phyloP scores from a whole-genome alignment of 2,888 invertebrate genomes.

The Aradus depressus region DNA sequence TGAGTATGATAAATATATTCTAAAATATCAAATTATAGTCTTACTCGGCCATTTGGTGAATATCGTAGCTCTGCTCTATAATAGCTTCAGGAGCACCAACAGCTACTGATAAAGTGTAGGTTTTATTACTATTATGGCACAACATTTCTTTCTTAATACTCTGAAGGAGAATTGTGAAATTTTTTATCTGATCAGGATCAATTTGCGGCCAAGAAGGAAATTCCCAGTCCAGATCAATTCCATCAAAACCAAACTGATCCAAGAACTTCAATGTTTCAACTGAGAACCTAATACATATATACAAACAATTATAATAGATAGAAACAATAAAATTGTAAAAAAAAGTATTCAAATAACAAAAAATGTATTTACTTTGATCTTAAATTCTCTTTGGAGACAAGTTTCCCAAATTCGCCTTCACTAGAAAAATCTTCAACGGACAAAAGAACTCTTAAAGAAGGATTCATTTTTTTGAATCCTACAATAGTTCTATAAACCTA shows the following conservation, averaged over 20 bases:
- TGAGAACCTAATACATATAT: constrained; percentile 40
- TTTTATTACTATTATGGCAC: constrained; percentile 38
- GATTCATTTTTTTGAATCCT: constrained; percentile 48
- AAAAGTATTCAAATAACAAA: not conserved
- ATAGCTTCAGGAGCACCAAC: constrained; percentile 69
- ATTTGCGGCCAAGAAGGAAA: constrained; percentile 54
- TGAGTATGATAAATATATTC: no score
- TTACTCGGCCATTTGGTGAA: constrained; percentile 61
- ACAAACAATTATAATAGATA: no score
- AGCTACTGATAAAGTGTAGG: constrained; percentile 60
- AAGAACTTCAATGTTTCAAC: constrained; percentile 42
- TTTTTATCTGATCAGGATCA: constrained; percentile 49
- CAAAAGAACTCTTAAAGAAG: constrained; percentile 60
- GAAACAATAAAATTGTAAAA: not conserved
- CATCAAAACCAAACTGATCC: constrained; percentile 49
- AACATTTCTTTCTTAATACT: constrained; percentile 6
- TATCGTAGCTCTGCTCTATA: constrained; percentile 63
- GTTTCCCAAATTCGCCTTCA: constrained; percentile 52
- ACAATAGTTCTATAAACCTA: constrained; percentile 39
- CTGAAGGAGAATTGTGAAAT: constrained; percentile 60
- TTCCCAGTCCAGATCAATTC: constrained; percentile 76
- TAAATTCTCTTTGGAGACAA: constrained; percentile 58
- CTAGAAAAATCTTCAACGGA: constrained; percentile 55
- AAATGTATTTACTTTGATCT: constrained; percentile 49
- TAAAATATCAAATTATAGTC: constrained; percentile 26